Percentiles rank a stretch among this genome's conserved stretches.
phyloP scores from a whole-genome alignment of 1,140 invertebrate genomes.

The Cataglyphis hispanica region DNA sequence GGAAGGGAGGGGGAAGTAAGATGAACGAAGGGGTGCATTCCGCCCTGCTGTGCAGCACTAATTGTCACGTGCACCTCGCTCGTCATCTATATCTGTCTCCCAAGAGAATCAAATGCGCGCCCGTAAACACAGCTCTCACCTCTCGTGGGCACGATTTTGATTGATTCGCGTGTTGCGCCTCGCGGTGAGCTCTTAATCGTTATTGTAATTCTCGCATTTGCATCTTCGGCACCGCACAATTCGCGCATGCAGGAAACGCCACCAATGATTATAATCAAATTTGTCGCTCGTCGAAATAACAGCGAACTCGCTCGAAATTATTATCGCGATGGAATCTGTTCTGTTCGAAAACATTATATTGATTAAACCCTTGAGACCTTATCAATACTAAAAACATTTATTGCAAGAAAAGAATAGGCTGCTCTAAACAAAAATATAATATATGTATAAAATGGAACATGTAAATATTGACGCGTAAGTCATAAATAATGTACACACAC shows the following conservation, averaged over 20 bases:
- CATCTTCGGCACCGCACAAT: constrained; percentile 39
- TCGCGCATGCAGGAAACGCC: constrained; percentile 1
- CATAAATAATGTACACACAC: not conserved
- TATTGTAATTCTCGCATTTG: constrained; percentile 57
- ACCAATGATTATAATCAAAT: constrained; percentile 37
- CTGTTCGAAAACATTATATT: not conserved
- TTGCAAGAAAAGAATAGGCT: not conserved
- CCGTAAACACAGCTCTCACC: constrained; percentile 48
- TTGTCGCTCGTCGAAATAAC: not conserved
- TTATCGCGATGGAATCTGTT: not conserved
- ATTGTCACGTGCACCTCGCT: constrained; percentile 57
- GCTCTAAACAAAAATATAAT: not conserved
- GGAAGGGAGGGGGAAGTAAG: constrained; percentile 1
- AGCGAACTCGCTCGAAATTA: constrained; percentile 1
- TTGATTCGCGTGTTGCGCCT: constrained; percentile 47
- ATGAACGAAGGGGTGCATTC: constrained; percentile 25
- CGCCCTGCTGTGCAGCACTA: constrained; percentile 44
- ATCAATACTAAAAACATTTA: not conserved
- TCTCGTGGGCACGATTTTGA: constrained; percentile 57
- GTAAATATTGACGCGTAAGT: not conserved
- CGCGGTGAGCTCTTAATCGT: constrained; percentile 55
- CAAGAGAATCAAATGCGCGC: constrained; percentile 43
- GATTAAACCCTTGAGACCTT: not conserved
- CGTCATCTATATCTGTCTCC: constrained; percentile 58
- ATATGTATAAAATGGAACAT: not conserved